Base-by-base conservation (phyloP, 2,888 invertebrate genomes). In the Calliopum simillimum region DNA sequence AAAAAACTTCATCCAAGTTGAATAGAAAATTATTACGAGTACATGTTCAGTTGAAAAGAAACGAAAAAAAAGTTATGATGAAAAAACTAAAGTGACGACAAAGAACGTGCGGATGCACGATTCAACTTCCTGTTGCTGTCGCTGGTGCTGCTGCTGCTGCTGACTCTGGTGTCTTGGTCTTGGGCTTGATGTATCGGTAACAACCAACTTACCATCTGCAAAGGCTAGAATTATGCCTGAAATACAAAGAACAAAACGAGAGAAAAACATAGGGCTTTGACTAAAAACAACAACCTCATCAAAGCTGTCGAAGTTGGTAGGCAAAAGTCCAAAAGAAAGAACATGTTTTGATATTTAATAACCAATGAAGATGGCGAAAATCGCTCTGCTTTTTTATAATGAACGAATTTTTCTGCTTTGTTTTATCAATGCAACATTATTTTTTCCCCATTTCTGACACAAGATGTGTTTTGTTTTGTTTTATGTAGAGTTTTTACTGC, bases 41-140 rank as follows among this genome's bases (percentile, higher is more conserved):
- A n/a, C n/a, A n/a, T 33, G 33, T 33, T 33, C 33, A 33, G 33
- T 8, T 33, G 33, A 8, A 33, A 33, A 33, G 8, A 33, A 33
- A n/a, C n/a, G 56, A 25, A 56, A 33, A 56, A 56, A 46, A 13
- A 46, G 11, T 67, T 63, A 56, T 68, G 59, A 70, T 68, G 53
- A 62, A 62, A 72, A 73, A 72, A 71, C 69, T 71, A 71, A 73
- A 62, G 68, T 75, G 75, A 69, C 74, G 75, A 76, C 75, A 71
- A 71, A 66, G 69, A 71, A 72, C 71, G 75, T 72, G 73, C 75
- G 72, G 71, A 74, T 74, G 71, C 71, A 63, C 71, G 73, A 73
- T 68, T 71, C 58, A 53, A 76, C 75, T 76, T 76, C 76, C 75
- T 74, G 74, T 72, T 47, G 21, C 23, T 62, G 41, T 41, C 41